Evolutionary conservation across 2,888 invertebrate genomes (phyloP).

Genomic region (Erebia ligea): DNA sequence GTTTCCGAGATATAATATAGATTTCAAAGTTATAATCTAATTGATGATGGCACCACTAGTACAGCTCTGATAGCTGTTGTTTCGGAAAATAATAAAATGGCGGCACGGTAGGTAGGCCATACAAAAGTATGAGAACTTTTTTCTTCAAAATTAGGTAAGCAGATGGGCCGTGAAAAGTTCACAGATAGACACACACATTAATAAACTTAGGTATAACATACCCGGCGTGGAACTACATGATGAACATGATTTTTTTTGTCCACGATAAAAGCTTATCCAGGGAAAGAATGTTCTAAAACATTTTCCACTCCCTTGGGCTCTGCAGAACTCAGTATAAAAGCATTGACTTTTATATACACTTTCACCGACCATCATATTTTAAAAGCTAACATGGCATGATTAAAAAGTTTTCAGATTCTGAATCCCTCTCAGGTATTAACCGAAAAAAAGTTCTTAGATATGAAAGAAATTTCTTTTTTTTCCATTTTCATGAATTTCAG

Average conservation of each 20-base stretch:
- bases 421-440: not conserved
- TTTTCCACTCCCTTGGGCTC: slow-evolving; percentile 11
- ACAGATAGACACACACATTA: no score
- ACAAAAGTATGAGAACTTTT: no score
- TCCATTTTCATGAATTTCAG: not conserved
- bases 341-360: slow-evolving; percentile 46
- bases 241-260: not conserved
- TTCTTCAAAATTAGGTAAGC: no score
- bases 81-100: no score
- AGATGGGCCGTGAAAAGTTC: no score
- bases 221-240: not conserved
- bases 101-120: no score
- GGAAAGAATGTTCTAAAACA: not conserved
- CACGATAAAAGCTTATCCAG: slow-evolving; percentile 3
- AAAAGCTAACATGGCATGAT: slow-evolving; percentile 40
- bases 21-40: no score
- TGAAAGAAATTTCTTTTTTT: not conserved
- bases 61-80: no score
- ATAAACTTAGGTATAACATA: no score
- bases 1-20: no score
- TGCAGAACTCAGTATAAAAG: slow-evolving; percentile 44
- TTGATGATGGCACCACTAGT: no score
- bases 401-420: slow-evolving; percentile 33
- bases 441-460: not conserved
- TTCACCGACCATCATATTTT: slow-evolving; percentile 40